A percentile compares a stretch with the other conserved stretches of the same genome.
Evolutionary conservation across 2,113 vertebrate species (phyloP).

Genomic region (Anarhynchus alexandrinus): DNA sequence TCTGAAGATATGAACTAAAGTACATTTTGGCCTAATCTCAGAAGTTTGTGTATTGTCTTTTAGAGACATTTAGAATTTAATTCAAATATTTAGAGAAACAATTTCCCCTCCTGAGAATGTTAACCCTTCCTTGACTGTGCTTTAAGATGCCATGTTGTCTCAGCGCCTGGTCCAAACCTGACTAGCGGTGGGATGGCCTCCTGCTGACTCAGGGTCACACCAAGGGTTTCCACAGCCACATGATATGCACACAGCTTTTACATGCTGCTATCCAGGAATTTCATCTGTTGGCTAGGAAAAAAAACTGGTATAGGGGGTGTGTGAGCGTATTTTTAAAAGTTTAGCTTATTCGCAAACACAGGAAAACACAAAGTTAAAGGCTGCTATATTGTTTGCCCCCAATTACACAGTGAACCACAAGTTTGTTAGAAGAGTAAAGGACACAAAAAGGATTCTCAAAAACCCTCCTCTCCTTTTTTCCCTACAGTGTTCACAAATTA

Average conservation of each 20-base stretch:
- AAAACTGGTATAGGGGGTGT: rapidly evolving
- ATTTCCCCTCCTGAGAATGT: neutral
- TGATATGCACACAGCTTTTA: too few species aligned
- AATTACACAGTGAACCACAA: neutral
- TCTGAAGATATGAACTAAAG: neutral
- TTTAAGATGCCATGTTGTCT: neutral
- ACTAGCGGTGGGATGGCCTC: too few species aligned
- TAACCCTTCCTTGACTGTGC: neutral
- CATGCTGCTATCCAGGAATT: neutral
- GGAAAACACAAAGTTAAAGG: neutral
- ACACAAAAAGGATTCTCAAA: neutral
- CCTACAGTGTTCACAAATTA: neutral
- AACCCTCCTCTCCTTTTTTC: neutral
- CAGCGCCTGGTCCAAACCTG: neutral
- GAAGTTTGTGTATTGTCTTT: neutral
- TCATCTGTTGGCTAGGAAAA: neutral
- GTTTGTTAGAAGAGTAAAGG: neutral
- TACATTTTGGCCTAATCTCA: neutral
- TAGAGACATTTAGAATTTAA: neutral
- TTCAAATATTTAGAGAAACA: neutral
- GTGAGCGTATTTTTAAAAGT: neutral
- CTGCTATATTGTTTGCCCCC: neutral
- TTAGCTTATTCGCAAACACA: neutral
- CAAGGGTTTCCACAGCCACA: too few species aligned
- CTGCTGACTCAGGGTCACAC: too few species aligned